phyloP scores from a whole-genome alignment of 2,113 vertebrate species.

The Semicossyphus pulcher region DNA sequence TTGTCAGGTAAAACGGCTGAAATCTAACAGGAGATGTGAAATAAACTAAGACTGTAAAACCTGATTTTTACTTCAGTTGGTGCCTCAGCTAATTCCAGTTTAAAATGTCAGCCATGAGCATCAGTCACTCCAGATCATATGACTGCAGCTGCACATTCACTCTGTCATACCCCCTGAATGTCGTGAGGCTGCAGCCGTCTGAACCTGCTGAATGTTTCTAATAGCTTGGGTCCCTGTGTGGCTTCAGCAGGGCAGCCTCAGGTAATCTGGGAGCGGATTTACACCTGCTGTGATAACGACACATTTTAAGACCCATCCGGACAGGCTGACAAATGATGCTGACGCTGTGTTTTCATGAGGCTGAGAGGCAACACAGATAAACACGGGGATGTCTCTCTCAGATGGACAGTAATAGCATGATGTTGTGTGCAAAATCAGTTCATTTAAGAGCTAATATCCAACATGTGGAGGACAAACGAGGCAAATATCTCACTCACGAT shows the following conservation, averaged over 20 bases:
- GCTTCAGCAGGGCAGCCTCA: slow-evolving; percentile 49
- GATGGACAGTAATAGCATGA: slow-evolving; percentile 31
- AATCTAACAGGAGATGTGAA: no score
- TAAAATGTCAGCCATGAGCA: background rate
- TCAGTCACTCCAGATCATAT: slow-evolving; percentile 17
- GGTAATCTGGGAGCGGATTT: slow-evolving; percentile 61
- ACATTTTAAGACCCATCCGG: slow-evolving; percentile 65
- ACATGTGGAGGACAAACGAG: slow-evolving; percentile 9
- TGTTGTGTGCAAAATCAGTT: slow-evolving; percentile 40
- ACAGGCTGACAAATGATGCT: slow-evolving; percentile 67
- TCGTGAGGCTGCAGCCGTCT: slow-evolving; percentile 23
- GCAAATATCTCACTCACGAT: slow-evolving; percentile 34
- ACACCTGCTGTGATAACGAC: slow-evolving; percentile 72
- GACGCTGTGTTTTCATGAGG: slow-evolving; percentile 51
- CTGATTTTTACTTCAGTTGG: no score
- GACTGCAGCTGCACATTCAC: slow-evolving; percentile 37
- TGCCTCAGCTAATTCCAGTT: no score
- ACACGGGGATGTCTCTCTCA: slow-evolving; percentile 12
- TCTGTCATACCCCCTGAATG: no score
- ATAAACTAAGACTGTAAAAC: no score
- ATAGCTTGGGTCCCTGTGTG: slow-evolving; percentile 51
- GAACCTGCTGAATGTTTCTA: slow-evolving; percentile 54
- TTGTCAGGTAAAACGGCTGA: no score
- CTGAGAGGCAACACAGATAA: slow-evolving; percentile 43
- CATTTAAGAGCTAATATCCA: slow-evolving; percentile 49